Percentiles rank a stretch among this genome's conserved stretches.
phyloP scores from a whole-genome alignment of 2,888 invertebrate genomes.

The Vannuccia rotundouncinata region DNA sequence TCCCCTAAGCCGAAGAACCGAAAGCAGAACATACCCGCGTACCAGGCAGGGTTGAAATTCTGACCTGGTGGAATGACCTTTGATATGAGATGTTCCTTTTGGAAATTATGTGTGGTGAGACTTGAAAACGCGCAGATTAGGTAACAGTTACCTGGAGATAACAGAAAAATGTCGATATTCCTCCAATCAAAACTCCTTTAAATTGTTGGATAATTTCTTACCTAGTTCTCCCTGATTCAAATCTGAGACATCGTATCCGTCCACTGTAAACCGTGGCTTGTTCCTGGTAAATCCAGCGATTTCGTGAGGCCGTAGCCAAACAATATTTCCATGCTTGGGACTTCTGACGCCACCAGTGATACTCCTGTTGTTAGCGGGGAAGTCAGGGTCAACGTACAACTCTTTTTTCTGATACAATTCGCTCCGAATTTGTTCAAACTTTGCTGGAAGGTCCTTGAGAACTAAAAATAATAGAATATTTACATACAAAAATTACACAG shows the following conservation, averaged over 20 bases:
- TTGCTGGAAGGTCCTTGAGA: neutral
- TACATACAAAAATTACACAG: too few species aligned
- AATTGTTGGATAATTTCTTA: too few species aligned
- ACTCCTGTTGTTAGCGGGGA: neutral
- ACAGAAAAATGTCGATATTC: too few species aligned
- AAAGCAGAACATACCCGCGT: neutral
- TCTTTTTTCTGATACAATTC: neutral
- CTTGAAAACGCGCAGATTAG: neutral
- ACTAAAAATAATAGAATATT: neutral
- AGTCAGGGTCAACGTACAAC: neutral
- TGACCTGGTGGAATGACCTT: neutral
- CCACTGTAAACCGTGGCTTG: neutral
- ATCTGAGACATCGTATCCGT: neutral
- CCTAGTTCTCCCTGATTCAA: neutral
- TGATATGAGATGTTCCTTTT: neutral
- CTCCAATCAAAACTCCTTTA: too few species aligned
- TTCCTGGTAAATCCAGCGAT: neutral
- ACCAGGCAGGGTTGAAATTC: neutral
- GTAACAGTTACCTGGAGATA: neutral
- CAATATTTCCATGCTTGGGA: neutral
- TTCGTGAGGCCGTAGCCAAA: neutral
- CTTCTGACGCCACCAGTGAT: neutral
- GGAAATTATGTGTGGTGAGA: neutral
- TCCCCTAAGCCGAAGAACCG: slow-evolving; percentile 62
- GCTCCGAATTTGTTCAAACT: neutral